Evolutionary conservation across 2,888 invertebrate species (phyloP).

Genomic region (Uloborus plumipes): DNA sequence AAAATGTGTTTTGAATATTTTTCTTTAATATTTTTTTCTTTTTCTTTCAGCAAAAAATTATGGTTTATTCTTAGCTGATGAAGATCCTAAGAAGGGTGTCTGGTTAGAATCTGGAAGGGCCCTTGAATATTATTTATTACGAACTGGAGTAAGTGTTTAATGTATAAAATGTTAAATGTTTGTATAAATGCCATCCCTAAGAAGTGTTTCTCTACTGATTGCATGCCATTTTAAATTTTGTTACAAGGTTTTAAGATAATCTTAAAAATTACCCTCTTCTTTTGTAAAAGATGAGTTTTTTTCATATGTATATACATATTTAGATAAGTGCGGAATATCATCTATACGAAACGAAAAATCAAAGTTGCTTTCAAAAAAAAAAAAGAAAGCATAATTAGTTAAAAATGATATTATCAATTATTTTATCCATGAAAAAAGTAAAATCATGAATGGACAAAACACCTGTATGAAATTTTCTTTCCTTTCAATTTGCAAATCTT

Average conservation of each 20-base stretch:
- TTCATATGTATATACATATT: background rate
- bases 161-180: background rate
- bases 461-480: too few relatives aligned
- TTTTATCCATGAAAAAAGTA: too few relatives aligned
- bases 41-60: conserved; percentile 87
- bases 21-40: background rate
- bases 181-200: background rate
- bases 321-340: too few relatives aligned
- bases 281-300: background rate
- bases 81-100: conserved; percentile 95
- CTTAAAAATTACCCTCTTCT: background rate
- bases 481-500: too few relatives aligned
- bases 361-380: too few relatives aligned
- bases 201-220: background rate
- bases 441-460: too few relatives aligned
- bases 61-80: conserved; percentile 95
- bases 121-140: conserved; percentile 95
- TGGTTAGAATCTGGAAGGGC: conserved; percentile 96
- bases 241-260: too few relatives aligned
- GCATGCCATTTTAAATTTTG: too few relatives aligned
- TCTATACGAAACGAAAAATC: too few relatives aligned
- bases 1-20: background rate
- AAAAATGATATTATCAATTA: too few relatives aligned
- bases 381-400: too few relatives aligned
- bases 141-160: conserved; percentile 79